These are phyloP conservation scores for Microctonus aethiopoides DNA, from an alignment of 2,888 invertebrate genomes.

Conservation along the genomic window DNA sequence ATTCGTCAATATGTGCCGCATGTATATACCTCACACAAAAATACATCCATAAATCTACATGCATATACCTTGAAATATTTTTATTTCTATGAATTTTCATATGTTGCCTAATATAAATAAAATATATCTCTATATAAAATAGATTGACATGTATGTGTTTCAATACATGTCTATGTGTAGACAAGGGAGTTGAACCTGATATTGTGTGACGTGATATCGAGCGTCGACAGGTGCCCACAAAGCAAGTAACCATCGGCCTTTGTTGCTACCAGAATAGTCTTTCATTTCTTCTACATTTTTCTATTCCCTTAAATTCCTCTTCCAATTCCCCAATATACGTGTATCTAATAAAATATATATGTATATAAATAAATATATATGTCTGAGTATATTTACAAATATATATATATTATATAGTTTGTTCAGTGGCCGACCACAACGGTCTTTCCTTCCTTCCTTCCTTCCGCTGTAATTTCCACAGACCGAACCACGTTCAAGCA, in stretches of 20 bases:
- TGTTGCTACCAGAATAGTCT: constrained; percentile 23
- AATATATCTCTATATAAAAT: constrained; percentile 17
- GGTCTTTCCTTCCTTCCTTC: constrained; percentile 31
- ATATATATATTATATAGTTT: constrained; percentile 5
- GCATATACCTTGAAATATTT: too few relatives aligned
- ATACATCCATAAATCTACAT: too few relatives aligned
- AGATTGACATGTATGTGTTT: too few relatives aligned
- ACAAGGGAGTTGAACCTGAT: constrained; percentile 22
- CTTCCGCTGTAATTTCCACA: constrained; percentile 39
- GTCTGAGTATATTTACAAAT: not conserved
- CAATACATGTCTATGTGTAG: not conserved
- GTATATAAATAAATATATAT: not conserved
- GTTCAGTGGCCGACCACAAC: constrained; percentile 14
- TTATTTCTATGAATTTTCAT: too few relatives aligned
- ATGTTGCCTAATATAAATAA: too few relatives aligned
- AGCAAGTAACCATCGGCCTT: constrained; percentile 33
- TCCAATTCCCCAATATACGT: constrained; percentile 1
- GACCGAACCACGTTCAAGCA: constrained; percentile 35
- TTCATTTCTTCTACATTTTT: not conserved
- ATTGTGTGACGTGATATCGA: constrained; percentile 31
- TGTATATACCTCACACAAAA: too few relatives aligned
- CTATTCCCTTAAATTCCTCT: constrained; percentile 7
- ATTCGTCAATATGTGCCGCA: not conserved
- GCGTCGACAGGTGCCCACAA: constrained; percentile 38
- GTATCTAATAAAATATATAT: too few relatives aligned